Evolutionary conservation across 2,888 invertebrate genomes (phyloP).

Genomic region (Xestoiulus laeticollis): DNA sequence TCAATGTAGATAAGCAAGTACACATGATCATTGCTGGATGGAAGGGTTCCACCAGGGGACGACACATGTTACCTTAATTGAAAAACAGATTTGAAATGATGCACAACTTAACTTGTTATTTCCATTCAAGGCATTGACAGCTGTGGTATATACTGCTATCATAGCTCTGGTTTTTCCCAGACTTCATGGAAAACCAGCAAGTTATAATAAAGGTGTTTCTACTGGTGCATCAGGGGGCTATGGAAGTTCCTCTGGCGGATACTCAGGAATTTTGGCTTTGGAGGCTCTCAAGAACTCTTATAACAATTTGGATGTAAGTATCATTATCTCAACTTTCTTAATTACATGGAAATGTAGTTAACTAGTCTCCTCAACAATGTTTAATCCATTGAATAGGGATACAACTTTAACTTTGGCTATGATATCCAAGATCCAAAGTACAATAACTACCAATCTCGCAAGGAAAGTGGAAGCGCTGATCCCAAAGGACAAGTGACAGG

Average conservation of each 20-base stretch:
- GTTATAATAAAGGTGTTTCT: neutral
- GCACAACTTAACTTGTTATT: neutral
- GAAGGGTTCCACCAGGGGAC: no score
- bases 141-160: no score
- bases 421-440: conserved; percentile 79
- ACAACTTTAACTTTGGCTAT: conserved; percentile 79
- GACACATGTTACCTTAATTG: no score
- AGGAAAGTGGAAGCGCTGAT: conserved; percentile 71
- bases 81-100: no score
- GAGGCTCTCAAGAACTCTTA: conserved; percentile 51
- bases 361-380: neutral
- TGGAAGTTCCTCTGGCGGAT: neutral
- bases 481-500: conserved; percentile 76
- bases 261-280: neutral
- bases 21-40: no score
- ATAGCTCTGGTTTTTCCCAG: no score
- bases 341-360: no score
- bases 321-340: neutral
- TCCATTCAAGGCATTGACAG: no score
- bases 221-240: conserved; percentile 32
- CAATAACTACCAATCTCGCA: conserved; percentile 77
- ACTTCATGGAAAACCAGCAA: no score
- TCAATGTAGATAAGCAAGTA: no score
- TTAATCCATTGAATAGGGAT: conserved; percentile 68
- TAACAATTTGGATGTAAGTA: conserved; percentile 51